phyloP scores from a whole-genome alignment of 92 coral and sea anemone genomes.

The Zoanthus gigantus region DNA sequence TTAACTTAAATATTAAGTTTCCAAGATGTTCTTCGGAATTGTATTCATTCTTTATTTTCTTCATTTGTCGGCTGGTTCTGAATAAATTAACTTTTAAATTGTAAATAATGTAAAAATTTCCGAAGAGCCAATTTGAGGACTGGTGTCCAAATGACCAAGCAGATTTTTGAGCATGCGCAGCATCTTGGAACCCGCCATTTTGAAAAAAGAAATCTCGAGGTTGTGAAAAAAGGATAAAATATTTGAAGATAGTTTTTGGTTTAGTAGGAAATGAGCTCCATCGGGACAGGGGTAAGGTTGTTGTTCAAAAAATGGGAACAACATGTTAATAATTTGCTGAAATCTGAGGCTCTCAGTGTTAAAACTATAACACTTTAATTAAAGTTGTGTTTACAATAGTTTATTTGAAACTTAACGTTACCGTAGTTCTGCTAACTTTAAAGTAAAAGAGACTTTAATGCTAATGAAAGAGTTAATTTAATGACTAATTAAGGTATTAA shows the following conservation, averaged over 20 bases:
- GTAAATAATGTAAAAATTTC: too few relatives aligned
- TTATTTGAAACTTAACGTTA: background rate
- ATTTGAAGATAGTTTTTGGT: background rate
- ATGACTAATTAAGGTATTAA: background rate
- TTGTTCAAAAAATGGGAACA: background rate
- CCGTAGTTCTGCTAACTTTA: too few relatives aligned
- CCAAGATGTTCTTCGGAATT: too few relatives aligned
- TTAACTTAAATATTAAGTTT: too few relatives aligned
- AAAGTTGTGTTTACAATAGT: background rate
- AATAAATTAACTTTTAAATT: too few relatives aligned
- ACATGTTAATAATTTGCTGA: background rate
- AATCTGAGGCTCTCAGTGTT: background rate
- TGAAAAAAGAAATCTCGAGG: background rate
- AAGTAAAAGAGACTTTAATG: too few relatives aligned
- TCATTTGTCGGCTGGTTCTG: too few relatives aligned
- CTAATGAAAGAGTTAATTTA: too few relatives aligned
- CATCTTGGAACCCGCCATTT: slow-evolving; percentile 17
- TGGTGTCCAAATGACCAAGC: slow-evolving; percentile 48
- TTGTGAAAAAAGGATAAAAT: background rate
- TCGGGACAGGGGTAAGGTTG: slow-evolving; percentile 97
- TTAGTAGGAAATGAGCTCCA: slow-evolving; percentile 83
- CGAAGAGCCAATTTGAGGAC: background rate
- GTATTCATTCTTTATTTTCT: too few relatives aligned
- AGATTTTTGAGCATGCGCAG: slow-evolving; percentile 39
- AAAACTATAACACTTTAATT: background rate